phyloP scores from a whole-genome alignment of 2,797 vertebrate species.

The Gila robusta region DNA sequence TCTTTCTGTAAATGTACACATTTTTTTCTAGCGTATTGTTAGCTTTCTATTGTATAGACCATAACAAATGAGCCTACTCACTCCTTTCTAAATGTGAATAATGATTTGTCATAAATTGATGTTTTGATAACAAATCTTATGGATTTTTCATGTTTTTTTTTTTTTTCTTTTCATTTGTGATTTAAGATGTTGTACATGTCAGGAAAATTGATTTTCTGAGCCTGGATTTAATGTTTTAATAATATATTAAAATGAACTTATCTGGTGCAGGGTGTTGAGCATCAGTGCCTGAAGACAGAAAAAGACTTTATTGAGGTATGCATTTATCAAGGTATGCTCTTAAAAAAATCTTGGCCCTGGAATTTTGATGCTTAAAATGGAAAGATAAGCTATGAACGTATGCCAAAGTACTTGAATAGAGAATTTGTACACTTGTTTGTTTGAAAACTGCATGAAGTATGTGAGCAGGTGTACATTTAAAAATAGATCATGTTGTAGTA shows the following conservation, averaged over 20 bases:
- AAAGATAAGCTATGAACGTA: slow-evolving; percentile 18
- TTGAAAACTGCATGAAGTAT: slow-evolving; percentile 43
- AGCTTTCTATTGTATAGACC: slow-evolving; percentile 65
- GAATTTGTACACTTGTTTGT: slow-evolving; percentile 37
- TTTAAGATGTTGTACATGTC: slow-evolving; percentile 91
- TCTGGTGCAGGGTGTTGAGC: slow-evolving; percentile 64
- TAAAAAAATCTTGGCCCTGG: background rate
- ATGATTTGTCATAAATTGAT: slow-evolving; percentile 73
- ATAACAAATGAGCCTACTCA: slow-evolving; percentile 67
- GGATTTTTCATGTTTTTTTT: slow-evolving; percentile 83
- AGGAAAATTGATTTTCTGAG: slow-evolving; percentile 91
- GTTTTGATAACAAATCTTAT: slow-evolving; percentile 77
- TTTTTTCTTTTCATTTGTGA: slow-evolving; percentile 85
- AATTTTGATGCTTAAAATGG: background rate
- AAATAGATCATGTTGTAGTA: slow-evolving; percentile 34
- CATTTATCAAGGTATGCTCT: background rate
- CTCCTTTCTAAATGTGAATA: slow-evolving; percentile 75
- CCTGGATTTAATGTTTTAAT: slow-evolving; percentile 97
- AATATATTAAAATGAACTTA: slow-evolving; percentile 86
- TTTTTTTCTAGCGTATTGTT: slow-evolving; percentile 72
- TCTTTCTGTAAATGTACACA: slow-evolving; percentile 78
- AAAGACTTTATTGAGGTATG: background rate
- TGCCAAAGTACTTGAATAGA: slow-evolving; percentile 31
- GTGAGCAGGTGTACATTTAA: background rate
- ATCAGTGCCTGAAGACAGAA: slow-evolving; percentile 33